Evolutionary conservation across 2,888 invertebrate species (phyloP).

Genomic region (Dendrolimus houi): DNA sequence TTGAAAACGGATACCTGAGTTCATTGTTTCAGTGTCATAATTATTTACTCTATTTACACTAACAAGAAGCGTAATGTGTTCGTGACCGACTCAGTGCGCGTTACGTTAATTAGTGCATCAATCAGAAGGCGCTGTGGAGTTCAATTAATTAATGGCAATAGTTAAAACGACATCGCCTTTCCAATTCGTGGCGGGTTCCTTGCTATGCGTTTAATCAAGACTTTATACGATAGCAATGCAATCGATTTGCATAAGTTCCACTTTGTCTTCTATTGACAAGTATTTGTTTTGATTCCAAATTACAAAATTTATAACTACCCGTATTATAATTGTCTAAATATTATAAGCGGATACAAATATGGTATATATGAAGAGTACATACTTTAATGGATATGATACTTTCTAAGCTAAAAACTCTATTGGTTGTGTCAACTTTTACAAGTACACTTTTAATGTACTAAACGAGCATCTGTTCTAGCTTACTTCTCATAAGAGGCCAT

Average conservation of each 20-base stretch:
- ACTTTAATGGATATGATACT: too few relatives aligned
- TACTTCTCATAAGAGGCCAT: too few relatives aligned
- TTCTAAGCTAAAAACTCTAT: too few relatives aligned
- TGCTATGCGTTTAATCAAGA: neutral
- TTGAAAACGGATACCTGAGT: constrained; percentile 8
- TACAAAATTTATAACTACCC: too few relatives aligned
- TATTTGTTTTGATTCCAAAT: too few relatives aligned
- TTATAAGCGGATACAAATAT: too few relatives aligned
- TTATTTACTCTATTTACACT: constrained; percentile 5
- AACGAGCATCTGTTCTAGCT: too few relatives aligned
- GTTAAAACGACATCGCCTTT: constrained; percentile 2
- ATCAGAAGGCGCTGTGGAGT: constrained; percentile 9
- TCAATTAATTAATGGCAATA: constrained; percentile 6
- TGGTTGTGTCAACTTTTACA: too few relatives aligned
- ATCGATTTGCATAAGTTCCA: neutral
- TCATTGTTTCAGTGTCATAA: constrained; percentile 7
- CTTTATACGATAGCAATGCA: neutral
- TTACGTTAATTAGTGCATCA: constrained; percentile 18
- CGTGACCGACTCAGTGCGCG: constrained; percentile 1
- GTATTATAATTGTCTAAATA: too few relatives aligned
- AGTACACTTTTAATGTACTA: too few relatives aligned
- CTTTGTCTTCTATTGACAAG: neutral
- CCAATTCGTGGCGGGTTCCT: neutral
- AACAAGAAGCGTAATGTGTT: constrained; percentile 6
- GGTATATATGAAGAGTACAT: too few relatives aligned